Conservation (phyloP, 2,888 invertebrate genomes). For the Chelonus formosanus region DNA sequence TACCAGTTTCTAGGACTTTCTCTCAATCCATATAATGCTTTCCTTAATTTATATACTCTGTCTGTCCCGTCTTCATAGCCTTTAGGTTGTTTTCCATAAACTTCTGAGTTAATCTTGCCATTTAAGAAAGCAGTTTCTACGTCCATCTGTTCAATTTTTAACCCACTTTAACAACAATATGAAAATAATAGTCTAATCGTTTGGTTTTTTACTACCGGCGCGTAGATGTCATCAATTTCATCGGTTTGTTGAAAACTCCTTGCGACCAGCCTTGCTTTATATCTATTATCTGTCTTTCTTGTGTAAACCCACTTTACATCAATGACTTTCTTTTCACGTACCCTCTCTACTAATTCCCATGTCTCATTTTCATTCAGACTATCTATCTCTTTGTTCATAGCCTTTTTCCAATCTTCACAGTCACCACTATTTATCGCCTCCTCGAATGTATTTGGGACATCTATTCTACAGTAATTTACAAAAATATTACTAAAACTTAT, state of each 20-base stretch:
- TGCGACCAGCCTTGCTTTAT: constrained; percentile 40
- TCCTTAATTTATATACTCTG: constrained; percentile 37
- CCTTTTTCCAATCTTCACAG: background rate
- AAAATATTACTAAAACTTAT: no score
- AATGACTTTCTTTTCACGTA: constrained; percentile 28
- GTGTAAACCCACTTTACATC: constrained; percentile 41
- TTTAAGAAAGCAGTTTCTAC: constrained; percentile 39
- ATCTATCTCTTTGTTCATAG: constrained; percentile 8
- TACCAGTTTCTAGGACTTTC: constrained; percentile 44
- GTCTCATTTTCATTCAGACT: constrained; percentile 1
- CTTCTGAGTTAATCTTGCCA: constrained; percentile 33
- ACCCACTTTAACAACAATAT: constrained; percentile 6
- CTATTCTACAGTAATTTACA: no score
- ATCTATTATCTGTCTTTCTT: constrained; percentile 34
- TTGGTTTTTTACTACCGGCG: constrained; percentile 29
- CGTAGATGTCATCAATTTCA: constrained; percentile 22
- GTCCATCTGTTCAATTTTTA: constrained; percentile 37
- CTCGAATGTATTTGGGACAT: no score
- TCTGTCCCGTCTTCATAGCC: constrained; percentile 33
- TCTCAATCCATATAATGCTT: constrained; percentile 43
- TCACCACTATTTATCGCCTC: constrained; percentile 46
- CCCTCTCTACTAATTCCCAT: constrained; percentile 35
- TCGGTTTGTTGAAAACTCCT: constrained; percentile 25
- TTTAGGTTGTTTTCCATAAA: constrained; percentile 35
- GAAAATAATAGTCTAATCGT: constrained; percentile 25